These are phyloP conservation scores for Hiodon tergisus DNA, from an alignment of 2,113 vertebrate genomes.

Conservation along the genomic window DNA sequence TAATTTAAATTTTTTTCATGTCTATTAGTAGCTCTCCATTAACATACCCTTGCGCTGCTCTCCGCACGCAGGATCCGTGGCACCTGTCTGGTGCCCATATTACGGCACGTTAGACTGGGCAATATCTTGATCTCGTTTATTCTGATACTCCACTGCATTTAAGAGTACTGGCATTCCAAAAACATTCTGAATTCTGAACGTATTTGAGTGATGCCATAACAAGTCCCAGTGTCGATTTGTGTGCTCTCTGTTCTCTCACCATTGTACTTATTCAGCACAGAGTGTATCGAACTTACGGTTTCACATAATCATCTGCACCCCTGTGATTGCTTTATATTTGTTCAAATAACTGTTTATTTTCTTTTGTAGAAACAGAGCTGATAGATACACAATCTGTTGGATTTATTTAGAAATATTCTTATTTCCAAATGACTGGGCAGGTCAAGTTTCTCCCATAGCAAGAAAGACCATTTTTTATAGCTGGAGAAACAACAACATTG, in stretches of 20 bases:
- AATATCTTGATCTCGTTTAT: background rate
- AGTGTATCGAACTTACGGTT: too few species aligned
- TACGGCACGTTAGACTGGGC: background rate
- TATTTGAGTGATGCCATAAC: background rate
- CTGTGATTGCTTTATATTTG: too few species aligned
- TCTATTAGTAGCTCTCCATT: background rate
- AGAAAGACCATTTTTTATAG: conserved; percentile 27
- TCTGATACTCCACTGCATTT: background rate
- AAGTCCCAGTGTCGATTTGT: background rate
- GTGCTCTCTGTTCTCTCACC: background rate
- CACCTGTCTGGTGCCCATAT: background rate
- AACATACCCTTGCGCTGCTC: background rate
- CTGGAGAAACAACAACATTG: conserved; percentile 33
- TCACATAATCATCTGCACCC: too few species aligned
- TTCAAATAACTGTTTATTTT: background rate
- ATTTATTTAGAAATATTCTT: too few species aligned
- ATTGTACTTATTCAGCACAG: too few species aligned
- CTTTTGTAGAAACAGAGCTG: conserved; percentile 34
- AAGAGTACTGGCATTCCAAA: background rate
- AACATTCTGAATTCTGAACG: background rate
- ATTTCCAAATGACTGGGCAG: too few species aligned
- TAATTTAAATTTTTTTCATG: too few species aligned
- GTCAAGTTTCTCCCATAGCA: too few species aligned
- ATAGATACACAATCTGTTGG: too few species aligned
- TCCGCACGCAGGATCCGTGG: background rate